Evolutionary conservation across 2,797 vertebrate species (phyloP), one percentile per base, ranked within the genome.

Genomic region (Clarias laeviceps): DNA sequence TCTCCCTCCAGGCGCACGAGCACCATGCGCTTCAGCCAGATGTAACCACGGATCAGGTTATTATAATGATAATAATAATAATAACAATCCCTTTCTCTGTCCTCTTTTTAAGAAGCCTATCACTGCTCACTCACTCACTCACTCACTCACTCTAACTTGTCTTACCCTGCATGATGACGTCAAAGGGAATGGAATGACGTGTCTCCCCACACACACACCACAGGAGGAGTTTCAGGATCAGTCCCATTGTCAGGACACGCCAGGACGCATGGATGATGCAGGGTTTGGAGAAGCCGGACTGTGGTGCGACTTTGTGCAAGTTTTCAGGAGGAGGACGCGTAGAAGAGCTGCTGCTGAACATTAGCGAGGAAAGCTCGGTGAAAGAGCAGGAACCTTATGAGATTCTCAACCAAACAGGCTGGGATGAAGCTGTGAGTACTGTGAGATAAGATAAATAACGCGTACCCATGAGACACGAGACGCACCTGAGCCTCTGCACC

Each of bases 381-480:
- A 91, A 91, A 64, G 95, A 96, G 0, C 86, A 90, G 84, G 93
- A 93, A 84, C 89, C 90, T 0, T 54, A 85, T 0, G 92, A 95
- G 76, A 90, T 86, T 87, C 78, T 89, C 1, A 92, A 91, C 64
- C 92, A 92, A 80, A 90, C 92, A n/a, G 95, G 94, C 57, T 96
- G 94, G 96, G 96, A 97, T 76, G 95, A 97, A 83, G 95, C 96
- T 57, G 97, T 98, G 88, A 96, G 97, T 96, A 40, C 9, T 27
- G 22, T 80, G 84, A 37, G 40, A 40, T 57, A 77, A 54, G 20
- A 24, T 24, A 61, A 14, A 54, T 54, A 45, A 65, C 17, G 37
- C 32, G n/a, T n/a, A 40, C 22, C 1, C 24, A n/a, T 32, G 6
- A 17, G n/a, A 3, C 9, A 54, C 14, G 50, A 54, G 50, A 14